These are phyloP conservation scores for Calosoma granatense DNA, from an alignment of 1,140 invertebrate genomes.

Conservation along the genomic window DNA sequence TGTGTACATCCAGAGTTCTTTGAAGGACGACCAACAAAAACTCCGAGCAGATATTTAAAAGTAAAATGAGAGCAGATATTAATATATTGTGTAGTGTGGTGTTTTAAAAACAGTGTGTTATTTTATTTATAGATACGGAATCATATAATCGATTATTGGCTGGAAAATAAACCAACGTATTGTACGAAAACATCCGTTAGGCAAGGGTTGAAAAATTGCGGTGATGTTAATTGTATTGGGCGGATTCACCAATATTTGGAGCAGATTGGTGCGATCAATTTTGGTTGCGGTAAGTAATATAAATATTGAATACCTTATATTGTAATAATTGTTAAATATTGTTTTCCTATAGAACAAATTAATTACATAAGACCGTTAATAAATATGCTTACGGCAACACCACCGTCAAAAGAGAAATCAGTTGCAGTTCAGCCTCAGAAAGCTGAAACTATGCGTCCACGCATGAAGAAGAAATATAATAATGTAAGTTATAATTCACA, in stretches of 20 bases:
- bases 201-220: slow-evolving; percentile 48
- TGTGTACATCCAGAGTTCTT: slow-evolving; percentile 48
- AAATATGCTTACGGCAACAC: slow-evolving; percentile 20
- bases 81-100: slow-evolving; percentile 12
- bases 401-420: slow-evolving; percentile 10
- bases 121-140: slow-evolving; percentile 41
- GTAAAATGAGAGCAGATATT: slow-evolving; percentile 19
- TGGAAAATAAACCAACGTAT: slow-evolving; percentile 43
- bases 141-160: slow-evolving; percentile 48
- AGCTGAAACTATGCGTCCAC: slow-evolving; percentile 13
- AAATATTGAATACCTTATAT: slow-evolving; percentile 13
- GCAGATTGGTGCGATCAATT: slow-evolving; percentile 54
- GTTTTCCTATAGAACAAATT: slow-evolving; percentile 30
- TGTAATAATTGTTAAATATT: slow-evolving; percentile 10
- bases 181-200: slow-evolving; percentile 48
- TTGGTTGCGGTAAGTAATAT: slow-evolving; percentile 44
- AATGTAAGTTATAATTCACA: slow-evolving; percentile 24
- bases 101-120: not conserved
- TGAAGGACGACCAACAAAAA: slow-evolving; percentile 44
- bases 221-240: slow-evolving; percentile 53
- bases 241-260: slow-evolving; percentile 51
- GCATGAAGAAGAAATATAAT: slow-evolving; percentile 28
- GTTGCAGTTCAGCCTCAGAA: not conserved
- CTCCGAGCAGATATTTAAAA: slow-evolving; percentile 46
- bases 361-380: slow-evolving; percentile 31